phyloP scores from a whole-genome alignment of 2,113 vertebrate species.

The Sigmodon hispidus region DNA sequence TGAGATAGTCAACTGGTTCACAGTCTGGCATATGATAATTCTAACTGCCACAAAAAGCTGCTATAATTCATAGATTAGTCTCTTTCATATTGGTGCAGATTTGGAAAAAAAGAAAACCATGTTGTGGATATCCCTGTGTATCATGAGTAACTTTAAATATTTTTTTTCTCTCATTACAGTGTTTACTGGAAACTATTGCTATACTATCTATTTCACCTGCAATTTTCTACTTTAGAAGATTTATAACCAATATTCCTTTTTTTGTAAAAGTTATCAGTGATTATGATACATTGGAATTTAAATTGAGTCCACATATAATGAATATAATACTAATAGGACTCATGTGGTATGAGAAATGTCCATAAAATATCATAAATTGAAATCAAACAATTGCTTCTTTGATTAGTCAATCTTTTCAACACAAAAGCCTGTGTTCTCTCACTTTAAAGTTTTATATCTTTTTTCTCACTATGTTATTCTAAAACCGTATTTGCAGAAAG shows the following conservation, averaged over 20 bases:
- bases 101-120: not conserved
- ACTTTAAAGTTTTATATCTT: not conserved
- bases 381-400: not conserved
- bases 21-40: not conserved
- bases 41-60: not conserved
- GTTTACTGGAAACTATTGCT: not conserved
- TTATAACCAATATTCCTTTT: not conserved
- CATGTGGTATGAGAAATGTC: not conserved
- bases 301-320: not conserved
- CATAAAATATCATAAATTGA: not conserved
- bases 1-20: not conserved
- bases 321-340: accelerated
- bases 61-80: not conserved
- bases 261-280: not conserved
- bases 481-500: not conserved
- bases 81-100: not conserved
- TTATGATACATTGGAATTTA: not conserved
- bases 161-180: not conserved
- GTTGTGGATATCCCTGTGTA: not conserved
- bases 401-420: not conserved
- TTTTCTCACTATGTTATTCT: not conserved
- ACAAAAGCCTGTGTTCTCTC: not conserved
- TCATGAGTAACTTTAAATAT: not conserved
- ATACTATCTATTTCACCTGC: not conserved
- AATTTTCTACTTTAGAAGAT: not conserved